These are phyloP conservation scores for Fundulus diaphanus DNA, from an alignment of 2,797 vertebrate species.

Conservation along the genomic window DNA sequence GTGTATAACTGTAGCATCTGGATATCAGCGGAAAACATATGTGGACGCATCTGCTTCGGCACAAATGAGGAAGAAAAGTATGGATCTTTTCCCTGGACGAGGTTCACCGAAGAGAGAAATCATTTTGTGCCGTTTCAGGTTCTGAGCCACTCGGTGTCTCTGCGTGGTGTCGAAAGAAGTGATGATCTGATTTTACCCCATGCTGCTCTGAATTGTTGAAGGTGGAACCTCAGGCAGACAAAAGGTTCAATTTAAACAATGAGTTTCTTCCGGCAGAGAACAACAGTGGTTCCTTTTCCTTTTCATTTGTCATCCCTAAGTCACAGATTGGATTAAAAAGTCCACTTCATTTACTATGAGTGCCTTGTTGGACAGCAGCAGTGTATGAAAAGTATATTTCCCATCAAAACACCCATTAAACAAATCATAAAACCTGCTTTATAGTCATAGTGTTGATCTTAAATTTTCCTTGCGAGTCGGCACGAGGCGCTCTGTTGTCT, in stretches of 20 bases:
- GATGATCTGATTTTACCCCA: constrained; percentile 33
- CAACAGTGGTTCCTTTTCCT: constrained; percentile 46
- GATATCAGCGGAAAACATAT: constrained; percentile 82
- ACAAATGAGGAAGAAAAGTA: constrained; percentile 72
- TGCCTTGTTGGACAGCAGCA: constrained; percentile 82
- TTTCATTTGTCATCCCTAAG: constrained; percentile 70
- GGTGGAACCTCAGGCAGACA: constrained; percentile 20
- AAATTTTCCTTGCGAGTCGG: constrained; percentile 82
- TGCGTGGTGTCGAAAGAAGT: constrained; percentile 14
- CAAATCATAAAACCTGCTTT: constrained; percentile 84
- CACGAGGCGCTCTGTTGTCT: constrained; percentile 82
- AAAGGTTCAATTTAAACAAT: constrained; percentile 57
- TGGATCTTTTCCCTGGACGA: constrained; percentile 68
- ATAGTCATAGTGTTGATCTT: constrained; percentile 78
- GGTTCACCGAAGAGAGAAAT: constrained; percentile 71
- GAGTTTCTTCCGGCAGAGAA: constrained; percentile 39
- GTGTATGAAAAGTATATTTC: constrained; percentile 86
- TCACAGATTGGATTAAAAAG: constrained; percentile 81
- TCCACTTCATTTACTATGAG: constrained; percentile 81
- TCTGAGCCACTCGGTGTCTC: constrained; percentile 12
- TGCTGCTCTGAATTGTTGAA: constrained; percentile 18
- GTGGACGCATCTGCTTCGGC: constrained; percentile 82
- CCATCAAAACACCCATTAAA: constrained; percentile 85
- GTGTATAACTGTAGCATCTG: constrained; percentile 83
- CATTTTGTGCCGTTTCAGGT: constrained; percentile 49